Evolutionary conservation across 1,140 invertebrate genomes (phyloP).

Genomic region (Delia radicum): DNA sequence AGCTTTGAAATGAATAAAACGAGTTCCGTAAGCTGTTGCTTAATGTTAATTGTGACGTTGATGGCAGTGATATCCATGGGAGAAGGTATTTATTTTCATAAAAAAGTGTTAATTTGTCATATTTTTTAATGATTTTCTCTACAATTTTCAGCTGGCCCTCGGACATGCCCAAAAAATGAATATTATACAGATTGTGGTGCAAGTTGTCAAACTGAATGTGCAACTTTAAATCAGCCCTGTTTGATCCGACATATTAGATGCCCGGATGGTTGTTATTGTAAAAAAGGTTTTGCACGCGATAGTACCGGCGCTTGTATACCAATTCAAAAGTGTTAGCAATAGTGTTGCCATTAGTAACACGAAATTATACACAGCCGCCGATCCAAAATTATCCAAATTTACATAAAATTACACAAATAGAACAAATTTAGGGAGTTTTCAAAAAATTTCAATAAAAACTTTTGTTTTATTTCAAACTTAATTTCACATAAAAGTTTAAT

Average conservation of each 20-base stretch:
- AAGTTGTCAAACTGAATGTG: background rate
- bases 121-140: background rate
- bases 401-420: too few species aligned
- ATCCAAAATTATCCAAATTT: background rate
- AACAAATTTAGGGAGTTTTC: too few species aligned
- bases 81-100: too few species aligned
- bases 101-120: background rate
- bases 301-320: background rate
- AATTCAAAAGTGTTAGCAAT: background rate
- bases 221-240: conserved; percentile 2
- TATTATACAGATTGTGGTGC: background rate
- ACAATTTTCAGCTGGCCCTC: background rate
- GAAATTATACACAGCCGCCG: background rate
- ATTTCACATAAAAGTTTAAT: too few species aligned
- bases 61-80: too few species aligned
- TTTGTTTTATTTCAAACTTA: too few species aligned
- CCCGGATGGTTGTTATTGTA: background rate
- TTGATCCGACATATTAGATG: background rate
- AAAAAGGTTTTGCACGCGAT: conserved; percentile 3
- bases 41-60: too few species aligned
- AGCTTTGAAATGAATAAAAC: too few species aligned
- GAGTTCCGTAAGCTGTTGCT: too few species aligned
- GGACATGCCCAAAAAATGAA: background rate
- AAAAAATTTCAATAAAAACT: too few species aligned
- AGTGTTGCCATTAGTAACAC: too few species aligned